Evolutionary conservation across 2,888 invertebrate species (phyloP).

Genomic region (Helobdella robusta): DNA sequence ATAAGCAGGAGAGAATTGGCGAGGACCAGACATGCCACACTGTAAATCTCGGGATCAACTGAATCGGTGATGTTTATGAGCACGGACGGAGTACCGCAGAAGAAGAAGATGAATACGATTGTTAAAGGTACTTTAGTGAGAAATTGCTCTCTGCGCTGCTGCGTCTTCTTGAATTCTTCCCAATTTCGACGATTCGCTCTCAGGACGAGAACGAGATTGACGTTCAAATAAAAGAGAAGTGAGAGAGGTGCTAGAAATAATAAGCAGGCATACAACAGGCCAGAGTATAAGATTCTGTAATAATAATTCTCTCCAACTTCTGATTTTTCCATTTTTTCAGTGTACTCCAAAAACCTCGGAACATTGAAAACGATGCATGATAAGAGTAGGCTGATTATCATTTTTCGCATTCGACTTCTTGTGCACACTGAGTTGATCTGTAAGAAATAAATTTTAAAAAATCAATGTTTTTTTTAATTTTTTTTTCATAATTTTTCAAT

Average conservation of each 20-base stretch:
- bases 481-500: too few relatives aligned
- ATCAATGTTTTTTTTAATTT: too few relatives aligned
- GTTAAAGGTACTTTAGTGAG: slow-evolving; percentile 37
- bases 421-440: slow-evolving; percentile 31
- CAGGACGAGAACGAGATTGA: slow-evolving; percentile 34
- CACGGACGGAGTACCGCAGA: slow-evolving; percentile 37
- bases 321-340: slow-evolving; percentile 29
- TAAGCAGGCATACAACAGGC: slow-evolving; percentile 34
- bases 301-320: slow-evolving; percentile 30
- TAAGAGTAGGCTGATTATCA: slow-evolving; percentile 30
- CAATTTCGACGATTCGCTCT: slow-evolving; percentile 33
- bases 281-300: slow-evolving; percentile 35
- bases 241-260: slow-evolving; percentile 35
- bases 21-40: slow-evolving; percentile 30
- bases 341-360: slow-evolving; percentile 33
- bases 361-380: slow-evolving; percentile 35
- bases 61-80: slow-evolving; percentile 35
- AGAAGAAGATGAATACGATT: slow-evolving; percentile 38
- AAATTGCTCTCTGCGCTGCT: slow-evolving; percentile 35
- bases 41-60: slow-evolving; percentile 16
- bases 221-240: slow-evolving; percentile 35
- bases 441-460: too few relatives aligned
- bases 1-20: slow-evolving; percentile 34
- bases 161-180: slow-evolving; percentile 32
- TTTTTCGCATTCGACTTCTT: slow-evolving; percentile 30